phyloP scores from a whole-genome alignment of 2,888 invertebrate genomes.

The Lithophane semibrunnea region DNA sequence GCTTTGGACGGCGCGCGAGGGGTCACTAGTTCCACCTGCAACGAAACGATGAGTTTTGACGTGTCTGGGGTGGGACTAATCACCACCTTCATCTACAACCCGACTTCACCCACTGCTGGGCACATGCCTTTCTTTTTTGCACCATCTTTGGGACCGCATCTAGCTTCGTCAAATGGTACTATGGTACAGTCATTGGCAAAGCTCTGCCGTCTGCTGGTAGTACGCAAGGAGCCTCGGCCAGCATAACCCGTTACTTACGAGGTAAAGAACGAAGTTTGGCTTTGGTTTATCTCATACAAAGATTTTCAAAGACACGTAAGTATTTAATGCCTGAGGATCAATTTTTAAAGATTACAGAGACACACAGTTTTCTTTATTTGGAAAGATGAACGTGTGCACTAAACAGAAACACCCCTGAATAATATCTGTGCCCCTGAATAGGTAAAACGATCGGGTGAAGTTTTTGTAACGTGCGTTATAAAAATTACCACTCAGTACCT shows the following conservation, averaged over 20 bases:
- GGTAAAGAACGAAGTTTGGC: not conserved
- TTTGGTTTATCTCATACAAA: not conserved
- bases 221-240: not conserved
- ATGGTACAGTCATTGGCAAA: not conserved
- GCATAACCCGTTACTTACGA: not conserved
- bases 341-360: not conserved
- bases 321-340: not conserved
- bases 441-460: not conserved
- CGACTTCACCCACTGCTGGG: not conserved
- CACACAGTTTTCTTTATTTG: too few relatives aligned
- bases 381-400: not conserved
- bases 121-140: not conserved
- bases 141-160: not conserved
- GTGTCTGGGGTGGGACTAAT: not conserved
- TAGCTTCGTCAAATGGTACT: not conserved
- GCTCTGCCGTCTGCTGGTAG: not conserved
- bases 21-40: slow-evolving; percentile 93
- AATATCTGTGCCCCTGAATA: not conserved
- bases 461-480: not conserved
- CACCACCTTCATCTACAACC: not conserved
- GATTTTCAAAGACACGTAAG: not conserved
- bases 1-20: slow-evolving; percentile 92
- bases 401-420: too few relatives aligned
- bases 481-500: not conserved
- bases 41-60: slow-evolving; percentile 2